phyloP scores from a whole-genome alignment of 2,113 vertebrate species.

The Dolichotis patagonum region DNA sequence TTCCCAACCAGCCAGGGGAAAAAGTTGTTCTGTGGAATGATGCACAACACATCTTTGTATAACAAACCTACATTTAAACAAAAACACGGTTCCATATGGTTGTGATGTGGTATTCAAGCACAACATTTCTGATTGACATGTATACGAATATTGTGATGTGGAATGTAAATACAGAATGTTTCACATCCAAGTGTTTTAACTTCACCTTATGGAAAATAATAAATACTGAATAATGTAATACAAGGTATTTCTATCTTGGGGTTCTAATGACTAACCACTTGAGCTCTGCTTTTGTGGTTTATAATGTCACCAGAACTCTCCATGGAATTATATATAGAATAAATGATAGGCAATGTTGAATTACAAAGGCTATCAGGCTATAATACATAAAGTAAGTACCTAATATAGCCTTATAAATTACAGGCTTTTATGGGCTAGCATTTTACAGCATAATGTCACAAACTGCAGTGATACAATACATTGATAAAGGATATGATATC shows the following conservation, averaged over 20 bases:
- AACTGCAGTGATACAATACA: slow-evolving; percentile 84
- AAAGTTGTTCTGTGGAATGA: slow-evolving; percentile 11
- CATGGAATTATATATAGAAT: slow-evolving; percentile 88
- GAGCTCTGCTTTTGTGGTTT: slow-evolving; percentile 87
- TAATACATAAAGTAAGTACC: slow-evolving; percentile 88
- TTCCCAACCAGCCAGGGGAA: slow-evolving; percentile 67
- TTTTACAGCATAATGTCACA: slow-evolving; percentile 87
- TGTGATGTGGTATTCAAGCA: slow-evolving; percentile 45
- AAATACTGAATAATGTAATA: slow-evolving; percentile 84
- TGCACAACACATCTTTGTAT: slow-evolving; percentile 4
- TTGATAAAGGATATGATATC: slow-evolving; percentile 82
- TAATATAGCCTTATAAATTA: slow-evolving; percentile 89
- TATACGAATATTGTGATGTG: slow-evolving; percentile 61
- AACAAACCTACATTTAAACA: slow-evolving; percentile 68
- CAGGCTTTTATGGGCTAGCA: slow-evolving; percentile 86
- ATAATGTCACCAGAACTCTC: slow-evolving; percentile 88
- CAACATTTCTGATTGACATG: slow-evolving; percentile 68
- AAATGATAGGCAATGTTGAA: slow-evolving; percentile 87
- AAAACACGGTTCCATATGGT: slow-evolving; percentile 60
- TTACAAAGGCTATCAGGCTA: slow-evolving; percentile 88
- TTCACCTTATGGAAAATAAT: slow-evolving; percentile 83
- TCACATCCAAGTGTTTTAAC: slow-evolving; percentile 80
- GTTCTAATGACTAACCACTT: slow-evolving; percentile 86
- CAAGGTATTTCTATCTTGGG: slow-evolving; percentile 84
- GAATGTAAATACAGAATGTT: slow-evolving; percentile 79